Evolutionary conservation across 2,888 invertebrate genomes (phyloP).

Genomic region (Atherix ibis): DNA sequence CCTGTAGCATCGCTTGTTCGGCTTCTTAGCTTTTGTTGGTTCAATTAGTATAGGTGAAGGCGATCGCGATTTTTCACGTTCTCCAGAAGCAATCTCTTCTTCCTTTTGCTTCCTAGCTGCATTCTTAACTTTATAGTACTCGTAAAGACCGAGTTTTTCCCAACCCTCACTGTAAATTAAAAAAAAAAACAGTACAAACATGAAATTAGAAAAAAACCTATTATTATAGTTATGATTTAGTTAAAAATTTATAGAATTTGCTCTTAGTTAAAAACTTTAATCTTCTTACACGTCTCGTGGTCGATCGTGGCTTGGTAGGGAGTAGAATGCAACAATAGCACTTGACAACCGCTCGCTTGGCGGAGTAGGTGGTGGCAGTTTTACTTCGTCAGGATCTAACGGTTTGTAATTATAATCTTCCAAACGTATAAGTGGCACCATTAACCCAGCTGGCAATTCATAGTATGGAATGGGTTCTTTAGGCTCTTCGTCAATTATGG

Average conservation of each 20-base stretch:
- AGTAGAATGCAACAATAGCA: slow-evolving; percentile 93
- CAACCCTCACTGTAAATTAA: slow-evolving; percentile 71
- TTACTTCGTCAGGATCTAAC: slow-evolving; percentile 75
- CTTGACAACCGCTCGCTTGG: slow-evolving; percentile 84
- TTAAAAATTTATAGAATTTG: slow-evolving; percentile 3
- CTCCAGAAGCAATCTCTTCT: slow-evolving; percentile 58
- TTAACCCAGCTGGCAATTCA: slow-evolving; percentile 92
- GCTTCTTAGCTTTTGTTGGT: slow-evolving; percentile 41
- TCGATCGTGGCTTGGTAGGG: slow-evolving; percentile 83
- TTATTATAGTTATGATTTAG: neutral
- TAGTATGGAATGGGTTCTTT: slow-evolving; percentile 90
- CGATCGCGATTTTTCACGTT: slow-evolving; percentile 54
- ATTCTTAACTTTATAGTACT: slow-evolving; percentile 95
- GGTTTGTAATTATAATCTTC: slow-evolving; percentile 84
- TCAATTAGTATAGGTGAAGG: slow-evolving; percentile 62
- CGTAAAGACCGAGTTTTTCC: slow-evolving; percentile 94
- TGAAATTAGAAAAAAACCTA: slow-evolving; percentile 2
- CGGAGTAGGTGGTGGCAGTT: slow-evolving; percentile 88
- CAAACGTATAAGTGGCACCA: slow-evolving; percentile 90
- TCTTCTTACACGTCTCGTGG: slow-evolving; percentile 70
- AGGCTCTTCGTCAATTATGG: slow-evolving; percentile 52
- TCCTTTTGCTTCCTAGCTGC: slow-evolving; percentile 77
- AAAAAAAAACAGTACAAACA: slow-evolving; percentile 4
- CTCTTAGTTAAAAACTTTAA: slow-evolving; percentile 1
- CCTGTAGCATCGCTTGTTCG: slow-evolving; percentile 48